Conservation (phyloP, 2,113 vertebrate species). For the Paraplagusia blochii region DNA sequence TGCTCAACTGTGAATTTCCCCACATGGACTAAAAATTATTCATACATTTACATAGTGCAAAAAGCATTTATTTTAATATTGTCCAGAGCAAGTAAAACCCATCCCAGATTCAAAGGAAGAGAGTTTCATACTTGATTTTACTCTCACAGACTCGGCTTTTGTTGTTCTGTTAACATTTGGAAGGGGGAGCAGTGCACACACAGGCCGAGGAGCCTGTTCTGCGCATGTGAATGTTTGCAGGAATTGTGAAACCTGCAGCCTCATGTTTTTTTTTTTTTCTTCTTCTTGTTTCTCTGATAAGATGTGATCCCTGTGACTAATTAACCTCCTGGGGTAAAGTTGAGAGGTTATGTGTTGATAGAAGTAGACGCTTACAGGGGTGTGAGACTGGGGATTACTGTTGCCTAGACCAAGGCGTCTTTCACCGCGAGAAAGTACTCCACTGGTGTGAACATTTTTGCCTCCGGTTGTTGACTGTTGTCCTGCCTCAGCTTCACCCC, state of each 20-base stretch:
- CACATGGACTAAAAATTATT: too few relatives aligned
- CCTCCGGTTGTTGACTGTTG: too few relatives aligned
- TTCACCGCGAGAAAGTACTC: slow-evolving; percentile 12
- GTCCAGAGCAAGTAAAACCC: too few relatives aligned
- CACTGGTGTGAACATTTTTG: not conserved
- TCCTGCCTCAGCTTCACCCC: too few relatives aligned
- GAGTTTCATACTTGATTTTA: too few relatives aligned
- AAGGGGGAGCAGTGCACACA: not conserved
- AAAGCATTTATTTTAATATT: too few relatives aligned
- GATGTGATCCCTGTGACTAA: slow-evolving; percentile 19
- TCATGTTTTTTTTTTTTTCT: not conserved
- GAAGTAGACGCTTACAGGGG: slow-evolving; percentile 21
- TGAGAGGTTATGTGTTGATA: slow-evolving; percentile 12
- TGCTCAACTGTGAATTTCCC: too few relatives aligned
- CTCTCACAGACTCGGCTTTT: too few relatives aligned
- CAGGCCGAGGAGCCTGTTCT: not conserved
- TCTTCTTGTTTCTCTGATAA: not conserved
- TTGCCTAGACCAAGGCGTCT: slow-evolving; percentile 26
- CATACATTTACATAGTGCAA: too few relatives aligned
- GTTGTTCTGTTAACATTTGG: not conserved
- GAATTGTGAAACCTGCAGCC: too few relatives aligned
- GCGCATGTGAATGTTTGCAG: not conserved
- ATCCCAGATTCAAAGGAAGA: too few relatives aligned
- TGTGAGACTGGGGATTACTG: slow-evolving; percentile 58
- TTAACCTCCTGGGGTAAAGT: slow-evolving; percentile 35